Evolutionary conservation across 2,888 invertebrate species (phyloP).

Genomic region (Hedychridium roseum): DNA sequence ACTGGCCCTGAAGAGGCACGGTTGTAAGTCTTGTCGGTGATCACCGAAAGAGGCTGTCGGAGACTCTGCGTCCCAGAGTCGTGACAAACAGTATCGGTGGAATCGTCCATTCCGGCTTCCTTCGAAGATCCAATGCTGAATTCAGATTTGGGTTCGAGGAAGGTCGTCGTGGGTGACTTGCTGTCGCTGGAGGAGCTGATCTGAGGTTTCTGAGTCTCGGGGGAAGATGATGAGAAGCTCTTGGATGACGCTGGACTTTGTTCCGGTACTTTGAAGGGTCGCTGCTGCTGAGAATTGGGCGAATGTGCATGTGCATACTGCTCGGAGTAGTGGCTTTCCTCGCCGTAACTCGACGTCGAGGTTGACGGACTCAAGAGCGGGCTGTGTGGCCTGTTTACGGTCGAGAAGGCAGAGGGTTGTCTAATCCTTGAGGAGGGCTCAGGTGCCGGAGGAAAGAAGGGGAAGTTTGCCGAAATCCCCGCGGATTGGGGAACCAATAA

Average conservation of each 20-base stretch:
- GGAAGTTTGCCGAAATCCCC: conserved; percentile 64
- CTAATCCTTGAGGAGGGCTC: conserved; percentile 48
- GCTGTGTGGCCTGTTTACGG: conserved; percentile 67
- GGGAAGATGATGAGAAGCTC: conserved; percentile 49
- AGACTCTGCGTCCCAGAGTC: conserved; percentile 27
- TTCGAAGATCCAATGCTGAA: neutral
- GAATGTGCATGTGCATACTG: conserved; percentile 35
- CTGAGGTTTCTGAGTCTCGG: conserved; percentile 58
- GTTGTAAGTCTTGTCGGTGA: conserved; percentile 59
- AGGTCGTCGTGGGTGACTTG: conserved; percentile 43
- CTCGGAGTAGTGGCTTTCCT: conserved; percentile 65
- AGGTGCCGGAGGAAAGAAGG: conserved; percentile 62
- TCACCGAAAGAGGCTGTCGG: conserved; percentile 59
- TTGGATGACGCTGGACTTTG: conserved; percentile 48
- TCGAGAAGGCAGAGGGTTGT: conserved; percentile 61
- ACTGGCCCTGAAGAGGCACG: conserved; percentile 29
- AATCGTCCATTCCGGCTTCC: conserved; percentile 6
- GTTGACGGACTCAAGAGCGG: conserved; percentile 78
- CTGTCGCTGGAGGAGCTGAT: conserved; percentile 58
- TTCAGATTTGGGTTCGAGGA: conserved; percentile 40
- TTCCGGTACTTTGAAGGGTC: conserved; percentile 53
- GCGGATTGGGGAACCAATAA: conserved; percentile 70
- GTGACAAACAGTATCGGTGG: conserved; percentile 6
- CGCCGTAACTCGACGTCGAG: conserved; percentile 73
- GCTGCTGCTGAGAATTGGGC: conserved; percentile 36